Base-by-base conservation (phyloP, 1,140 invertebrate species). In the Drosophila novamexicana region DNA sequence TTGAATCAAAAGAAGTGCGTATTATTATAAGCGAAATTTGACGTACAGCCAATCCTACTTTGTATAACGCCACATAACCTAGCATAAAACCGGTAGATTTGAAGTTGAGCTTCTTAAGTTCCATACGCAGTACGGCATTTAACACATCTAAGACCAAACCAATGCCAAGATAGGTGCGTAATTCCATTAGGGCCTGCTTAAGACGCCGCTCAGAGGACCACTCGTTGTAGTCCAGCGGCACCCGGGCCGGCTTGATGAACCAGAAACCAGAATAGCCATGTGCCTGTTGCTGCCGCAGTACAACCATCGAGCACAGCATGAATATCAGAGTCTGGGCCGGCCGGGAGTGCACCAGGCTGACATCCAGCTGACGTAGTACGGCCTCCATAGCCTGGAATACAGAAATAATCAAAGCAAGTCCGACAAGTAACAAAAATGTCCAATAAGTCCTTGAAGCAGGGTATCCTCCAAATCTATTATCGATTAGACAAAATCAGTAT, bases 201-300 rank as follows among this genome's bases (percentile, higher is more conserved):
- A 70, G 1, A 4, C 63, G 74, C 37, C 49, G 9, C 1, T 0
- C 6, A 2, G 68, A 9, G 1, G 53, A 12, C 58, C 65, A 45
- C 14, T 83, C 57, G 0, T 22, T 9, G 8, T 56, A 62, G 36
- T 83, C 58, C 22, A 53, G 4, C 0, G 74, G 45, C 49, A 77
- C 32, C n/a, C 12, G 22, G 4, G 32, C 7, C 4, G 82, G 81
- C 12, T 52, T 74, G 1, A 84, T 85, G 36, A 85, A 85, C 82
- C 82, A 85, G 45, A 85, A 85, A 9, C 81, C 78, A 0, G 63
- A 62, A 32, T 78, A 84, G 0, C 34, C 42, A 7, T 9, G 6
- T 0, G n/a, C 5, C 40, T 84, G 67, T 29, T 85, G 81, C 1
- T 62, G 44, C 1, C 66, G 71, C 47, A 85, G 29, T 7, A 81